Conservation (phyloP, 2,113 vertebrate species). For the Antidorcas marsupialis region DNA sequence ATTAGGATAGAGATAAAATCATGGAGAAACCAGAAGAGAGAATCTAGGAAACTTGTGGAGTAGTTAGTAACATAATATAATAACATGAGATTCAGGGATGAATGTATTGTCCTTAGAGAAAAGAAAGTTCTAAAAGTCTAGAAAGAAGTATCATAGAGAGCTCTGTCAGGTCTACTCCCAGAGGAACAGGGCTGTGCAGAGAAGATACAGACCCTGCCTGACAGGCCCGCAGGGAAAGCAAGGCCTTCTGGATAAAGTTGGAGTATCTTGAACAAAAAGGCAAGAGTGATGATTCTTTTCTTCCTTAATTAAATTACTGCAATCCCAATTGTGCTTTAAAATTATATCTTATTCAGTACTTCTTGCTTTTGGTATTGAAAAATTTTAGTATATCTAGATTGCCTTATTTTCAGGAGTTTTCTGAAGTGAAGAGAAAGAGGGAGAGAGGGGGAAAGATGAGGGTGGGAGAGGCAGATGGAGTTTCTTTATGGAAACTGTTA, state of each 20-base stretch:
- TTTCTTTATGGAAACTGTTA: not conserved
- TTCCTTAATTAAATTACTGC: not conserved
- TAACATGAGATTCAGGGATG: not conserved
- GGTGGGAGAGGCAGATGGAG: not conserved
- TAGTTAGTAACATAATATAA: not conserved
- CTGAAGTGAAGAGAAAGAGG: not conserved
- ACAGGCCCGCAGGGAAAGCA: not conserved
- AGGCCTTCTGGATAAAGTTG: not conserved
- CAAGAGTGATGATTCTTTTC: not conserved
- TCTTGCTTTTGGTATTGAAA: not conserved
- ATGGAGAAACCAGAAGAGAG: not conserved
- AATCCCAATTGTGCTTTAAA: not conserved
- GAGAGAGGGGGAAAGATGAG: too few relatives aligned
- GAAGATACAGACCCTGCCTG: rapidly evolving
- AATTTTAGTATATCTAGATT: not conserved
- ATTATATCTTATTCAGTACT: not conserved
- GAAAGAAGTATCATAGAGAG: not conserved
- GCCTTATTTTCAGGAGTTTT: not conserved
- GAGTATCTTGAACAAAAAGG: not conserved
- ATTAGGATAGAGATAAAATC: not conserved
- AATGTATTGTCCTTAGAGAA: not conserved
- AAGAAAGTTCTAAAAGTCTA: not conserved
- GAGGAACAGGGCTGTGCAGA: not conserved
- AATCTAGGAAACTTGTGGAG: not conserved
- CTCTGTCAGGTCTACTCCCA: rapidly evolving